Percentiles rank a stretch among this genome's conserved stretches.
Conservation (phyloP, 1,140 invertebrate species). For the Drosophila lini region DNA sequence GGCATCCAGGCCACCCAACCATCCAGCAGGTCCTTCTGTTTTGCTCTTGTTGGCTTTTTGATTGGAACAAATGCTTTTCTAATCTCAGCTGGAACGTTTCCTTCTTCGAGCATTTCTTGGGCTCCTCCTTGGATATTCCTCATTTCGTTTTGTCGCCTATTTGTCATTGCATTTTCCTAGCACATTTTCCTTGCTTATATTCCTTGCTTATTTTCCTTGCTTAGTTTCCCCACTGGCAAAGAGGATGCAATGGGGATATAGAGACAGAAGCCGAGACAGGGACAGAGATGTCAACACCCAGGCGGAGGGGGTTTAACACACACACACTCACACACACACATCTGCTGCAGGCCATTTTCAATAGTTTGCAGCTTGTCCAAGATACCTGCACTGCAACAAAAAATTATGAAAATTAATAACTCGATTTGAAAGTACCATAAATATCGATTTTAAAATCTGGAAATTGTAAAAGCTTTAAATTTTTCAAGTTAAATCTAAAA, state of each 20-base stretch:
- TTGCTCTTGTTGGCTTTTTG: slow-evolving; percentile 67
- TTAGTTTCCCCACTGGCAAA: slow-evolving; percentile 43
- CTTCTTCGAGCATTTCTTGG: slow-evolving; percentile 23
- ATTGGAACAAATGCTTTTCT: slow-evolving; percentile 81
- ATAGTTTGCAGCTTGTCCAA: slow-evolving; percentile 44
- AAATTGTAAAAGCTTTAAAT: too few species aligned
- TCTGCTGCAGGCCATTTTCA: slow-evolving; percentile 58
- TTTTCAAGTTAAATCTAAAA: too few species aligned
- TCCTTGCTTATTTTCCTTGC: slow-evolving; percentile 33
- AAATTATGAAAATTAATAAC: not conserved
- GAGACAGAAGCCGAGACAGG: slow-evolving; percentile 1
- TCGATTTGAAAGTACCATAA: not conserved
- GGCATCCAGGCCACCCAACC: not conserved
- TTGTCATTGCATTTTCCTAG: slow-evolving; percentile 76
- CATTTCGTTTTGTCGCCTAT: slow-evolving; percentile 82
- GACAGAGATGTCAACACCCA: slow-evolving; percentile 69
- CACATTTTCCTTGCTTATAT: slow-evolving; percentile 51
- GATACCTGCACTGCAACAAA: slow-evolving; percentile 18
- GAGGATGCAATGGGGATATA: slow-evolving; percentile 5
- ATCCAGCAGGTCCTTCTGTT: not conserved
- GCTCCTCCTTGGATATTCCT: slow-evolving; percentile 58
- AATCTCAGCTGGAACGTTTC: slow-evolving; percentile 64
- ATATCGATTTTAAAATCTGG: too few species aligned
- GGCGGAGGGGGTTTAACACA: slow-evolving; percentile 16
- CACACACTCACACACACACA: slow-evolving; percentile 15